Conservation (phyloP, 2,113 vertebrate genomes). For the Manacus vitellinus region DNA sequence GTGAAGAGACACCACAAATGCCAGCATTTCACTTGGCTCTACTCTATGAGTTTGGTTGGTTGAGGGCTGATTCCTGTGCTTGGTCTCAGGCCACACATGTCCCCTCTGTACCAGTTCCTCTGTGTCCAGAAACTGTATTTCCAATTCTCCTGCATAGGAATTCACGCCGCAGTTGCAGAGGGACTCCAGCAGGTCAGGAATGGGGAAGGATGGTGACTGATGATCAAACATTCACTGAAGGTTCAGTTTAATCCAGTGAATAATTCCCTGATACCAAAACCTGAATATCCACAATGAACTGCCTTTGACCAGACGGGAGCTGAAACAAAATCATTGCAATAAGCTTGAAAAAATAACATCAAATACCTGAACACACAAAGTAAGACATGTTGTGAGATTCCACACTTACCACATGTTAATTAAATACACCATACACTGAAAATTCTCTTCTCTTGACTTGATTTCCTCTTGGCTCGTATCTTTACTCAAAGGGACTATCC, state of each 20-base stretch:
- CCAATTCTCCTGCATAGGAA: neutral
- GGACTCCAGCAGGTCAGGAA: neutral
- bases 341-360: neutral
- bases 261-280: neutral
- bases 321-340: neutral
- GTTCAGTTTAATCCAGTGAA: neutral
- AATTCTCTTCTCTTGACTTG: neutral
- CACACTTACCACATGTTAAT: neutral
- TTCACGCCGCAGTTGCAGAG: neutral
- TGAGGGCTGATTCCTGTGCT: neutral
- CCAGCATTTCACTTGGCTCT: neutral
- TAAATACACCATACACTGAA: neutral
- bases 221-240: neutral
- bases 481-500: neutral
- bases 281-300: neutral
- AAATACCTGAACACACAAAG: neutral
- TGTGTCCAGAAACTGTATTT: neutral
- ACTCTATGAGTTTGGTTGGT: neutral
- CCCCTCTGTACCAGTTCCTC: neutral
- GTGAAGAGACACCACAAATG: neutral
- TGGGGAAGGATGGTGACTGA: neutral
- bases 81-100: neutral
- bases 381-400: neutral
- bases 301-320: neutral
- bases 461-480: neutral